phyloP scores from a whole-genome alignment of 2,797 vertebrate species.

The Vespertilio murinus region DNA sequence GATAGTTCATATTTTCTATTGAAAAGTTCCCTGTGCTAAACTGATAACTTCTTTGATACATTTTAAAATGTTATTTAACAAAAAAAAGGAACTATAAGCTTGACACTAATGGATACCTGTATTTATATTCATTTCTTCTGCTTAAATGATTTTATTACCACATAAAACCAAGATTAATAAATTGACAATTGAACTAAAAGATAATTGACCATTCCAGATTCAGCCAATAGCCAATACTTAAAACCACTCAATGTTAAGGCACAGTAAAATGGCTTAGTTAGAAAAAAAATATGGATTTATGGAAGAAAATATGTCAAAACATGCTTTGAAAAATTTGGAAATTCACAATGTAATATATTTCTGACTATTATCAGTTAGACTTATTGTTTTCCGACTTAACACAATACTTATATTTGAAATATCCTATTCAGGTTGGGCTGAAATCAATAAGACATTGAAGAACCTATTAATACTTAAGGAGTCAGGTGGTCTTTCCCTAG shows the following conservation, averaged over 20 bases:
- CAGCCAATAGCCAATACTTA: neutral
- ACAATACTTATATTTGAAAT: neutral
- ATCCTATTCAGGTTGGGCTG: neutral
- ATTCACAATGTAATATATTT: neutral
- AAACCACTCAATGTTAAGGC: neutral
- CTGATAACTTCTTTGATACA: neutral
- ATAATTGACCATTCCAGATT: neutral
- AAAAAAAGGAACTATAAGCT: neutral
- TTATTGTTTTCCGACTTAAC: neutral
- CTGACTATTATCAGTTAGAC: neutral
- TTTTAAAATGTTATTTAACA: neutral
- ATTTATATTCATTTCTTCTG: conserved; percentile 7
- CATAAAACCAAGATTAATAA: neutral
- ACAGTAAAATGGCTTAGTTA: neutral
- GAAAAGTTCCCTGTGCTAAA: neutral
- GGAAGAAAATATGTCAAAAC: neutral
- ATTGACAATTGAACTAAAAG: conserved; percentile 4
- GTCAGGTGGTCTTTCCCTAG: neutral
- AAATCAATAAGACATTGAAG: conserved; percentile 31
- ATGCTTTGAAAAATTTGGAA: neutral
- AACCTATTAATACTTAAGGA: neutral
- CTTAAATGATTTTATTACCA: neutral
- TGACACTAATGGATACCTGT: neutral
- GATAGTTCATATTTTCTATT: neutral
- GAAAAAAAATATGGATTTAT: neutral